phyloP scores from a whole-genome alignment of 2,113 vertebrate species.

The Plectropomus leopardus region DNA sequence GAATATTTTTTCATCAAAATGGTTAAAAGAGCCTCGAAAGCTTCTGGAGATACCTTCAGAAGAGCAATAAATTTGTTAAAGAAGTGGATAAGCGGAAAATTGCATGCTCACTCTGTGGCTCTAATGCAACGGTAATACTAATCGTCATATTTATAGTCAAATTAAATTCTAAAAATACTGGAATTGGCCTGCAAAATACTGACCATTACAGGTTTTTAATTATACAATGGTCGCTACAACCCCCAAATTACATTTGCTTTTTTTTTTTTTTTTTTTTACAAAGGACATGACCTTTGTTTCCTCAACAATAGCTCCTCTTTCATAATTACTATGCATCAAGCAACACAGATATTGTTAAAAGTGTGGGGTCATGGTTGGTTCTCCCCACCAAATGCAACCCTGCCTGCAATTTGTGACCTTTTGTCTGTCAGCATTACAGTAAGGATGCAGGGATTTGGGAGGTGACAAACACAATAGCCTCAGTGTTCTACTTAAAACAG shows the following conservation, averaged over 20 bases:
- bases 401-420: constrained; percentile 36
- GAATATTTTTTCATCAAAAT: background rate
- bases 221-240: too few relatives aligned
- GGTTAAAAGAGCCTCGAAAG: background rate
- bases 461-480: constrained; percentile 69
- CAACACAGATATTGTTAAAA: background rate
- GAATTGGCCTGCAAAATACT: background rate
- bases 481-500: constrained; percentile 72
- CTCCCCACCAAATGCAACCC: background rate
- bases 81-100: background rate
- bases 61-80: background rate
- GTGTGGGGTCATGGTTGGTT: constrained; percentile 20
- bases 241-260: too few relatives aligned
- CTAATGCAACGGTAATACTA: background rate
- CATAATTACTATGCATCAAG: background rate
- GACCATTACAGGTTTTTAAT: too few relatives aligned
- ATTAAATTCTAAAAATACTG: background rate
- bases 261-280: too few relatives aligned
- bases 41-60: background rate
- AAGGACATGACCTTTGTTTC: background rate
- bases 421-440: constrained; percentile 48
- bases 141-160: background rate
- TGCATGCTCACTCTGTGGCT: background rate
- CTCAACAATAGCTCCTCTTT: background rate
- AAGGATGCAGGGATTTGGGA: constrained; percentile 53